Base-by-base conservation (phyloP, 2,888 invertebrate genomes). In the Hydraecia micacea region DNA sequence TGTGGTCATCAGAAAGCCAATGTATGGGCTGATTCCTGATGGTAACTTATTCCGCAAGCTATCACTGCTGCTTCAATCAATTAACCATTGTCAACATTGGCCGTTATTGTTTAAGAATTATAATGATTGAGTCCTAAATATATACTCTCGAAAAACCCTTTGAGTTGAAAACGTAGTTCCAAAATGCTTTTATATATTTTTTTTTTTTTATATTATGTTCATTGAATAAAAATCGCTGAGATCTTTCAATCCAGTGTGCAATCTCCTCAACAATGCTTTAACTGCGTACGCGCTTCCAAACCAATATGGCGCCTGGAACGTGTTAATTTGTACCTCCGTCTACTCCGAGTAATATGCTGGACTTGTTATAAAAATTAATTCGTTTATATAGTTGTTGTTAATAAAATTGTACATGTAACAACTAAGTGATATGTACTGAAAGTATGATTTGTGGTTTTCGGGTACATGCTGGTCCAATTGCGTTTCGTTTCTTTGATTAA, bases 301-400 rank as follows among this genome's bases (percentile, higher is more conserved):
- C 79, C 87, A 90, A 88, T 89, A 91, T 86, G 83, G 84, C 87
- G 90, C 77, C 67, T 66, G 71, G 70, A 86, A 92, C 90, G 91
- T 92, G 92, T 94, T 94, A 94, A 94, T 95, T 93, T 93, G 91
- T 92, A 90, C 87, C 79, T 78, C 88, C 70, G 39, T 83, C 86
- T 89, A 82, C 84, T 82, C 80, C 86, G 85, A 86, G 84, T 85
- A 87, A 89, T 90, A 90, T 91, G 92, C 91, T 88, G 87, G 74
- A 80, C 81, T 87, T 91, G 92, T 92, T 88, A 84, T 80, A 84
- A 77, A 91, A 94, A 95, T 93, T 92, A 93, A 92, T 92, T 92
- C 74, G 63, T 93, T 92, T 92, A 86, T 73, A 92, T 90, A 86
- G 39, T 68, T 71, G 75, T 71, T 73, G 32, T 66, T 66, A 72